Evolutionary conservation across 1,140 invertebrate genomes (phyloP), one percentile per base, ranked within the genome.

Genomic region (Tribolium madens): DNA sequence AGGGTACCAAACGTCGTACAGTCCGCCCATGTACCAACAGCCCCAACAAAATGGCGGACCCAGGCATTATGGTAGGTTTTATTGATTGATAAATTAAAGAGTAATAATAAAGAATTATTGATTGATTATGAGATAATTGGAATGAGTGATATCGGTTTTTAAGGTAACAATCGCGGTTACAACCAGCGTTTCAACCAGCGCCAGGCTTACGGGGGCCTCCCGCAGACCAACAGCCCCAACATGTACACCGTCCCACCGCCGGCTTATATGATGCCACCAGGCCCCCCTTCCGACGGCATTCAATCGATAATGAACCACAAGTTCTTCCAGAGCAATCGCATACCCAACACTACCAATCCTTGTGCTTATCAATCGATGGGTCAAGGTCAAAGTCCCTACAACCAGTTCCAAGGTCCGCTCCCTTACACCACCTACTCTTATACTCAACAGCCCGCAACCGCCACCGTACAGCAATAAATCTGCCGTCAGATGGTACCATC

Each of bases 251-350:
- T 89, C 78, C 87, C 88, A 0, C 88, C 88, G 1, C 87, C 87
- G 0, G 88, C 86, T 50, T 85, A 84, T 80, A 83, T 85, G 86
- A 87, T 90, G 87, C 87, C 1, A 80, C 83, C 7, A 74, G 42
- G 47, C 86, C 2, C 85, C 2, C 81, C 82, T 7, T 84, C 88
- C 0, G 87, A 87, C 74, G 84, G 87, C n/a, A 88, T 91, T 42
- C 89, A 90, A 68, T 88, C 87, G 12, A 84, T 91, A 31, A 87
- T 91, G 52, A 90, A 88, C 82, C 90, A 88, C 84, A 91, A 91
- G 79, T 91, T 90, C 85, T 91, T 90, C 87, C 90, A 91, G 80
- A 88, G 87, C 2, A 50, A 87, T 69, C 87, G 89, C 68, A 86
- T 89, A 3, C 87, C 89, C 0, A 86, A 85, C 69, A 85, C 88